Evolutionary conservation across 2,888 invertebrate genomes (phyloP), one percentile per base, ranked within the genome.

Genomic region (Athalia circularis): DNA sequence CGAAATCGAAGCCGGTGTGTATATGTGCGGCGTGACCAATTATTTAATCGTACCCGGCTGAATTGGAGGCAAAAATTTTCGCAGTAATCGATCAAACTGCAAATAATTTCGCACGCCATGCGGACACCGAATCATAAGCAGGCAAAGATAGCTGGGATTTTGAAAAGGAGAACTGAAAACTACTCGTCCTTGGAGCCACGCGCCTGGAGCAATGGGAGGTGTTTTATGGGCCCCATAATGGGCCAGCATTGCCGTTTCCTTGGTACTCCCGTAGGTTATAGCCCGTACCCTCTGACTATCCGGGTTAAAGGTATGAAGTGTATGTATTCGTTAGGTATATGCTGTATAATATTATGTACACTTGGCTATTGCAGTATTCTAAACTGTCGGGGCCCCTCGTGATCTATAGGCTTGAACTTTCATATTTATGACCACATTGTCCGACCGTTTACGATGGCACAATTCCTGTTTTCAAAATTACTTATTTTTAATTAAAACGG

Each of bases 401-500:
- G 80, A 43, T 79, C 65, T 68, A 64, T 77, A 79, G 77, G 65
- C 65, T 48, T 57, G 79, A 87, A 86, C 87, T 87, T 88, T 88
- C 87, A 86, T 88, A 88, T 88, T 88, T 88, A 88, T 85, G 85
- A 86, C 82, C 83, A 79, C 83, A 85, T 86, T 87, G 87, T 85
- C 80, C 79, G 80, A 59, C 80, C 84, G 82, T 88, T 89, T 88
- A 88, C 86, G 86, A 88, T 82, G 82, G 81, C 81, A 87, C 84
- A 88, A 87, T 88, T 85, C 86, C 82, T 87, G 87, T 87, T 88
- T 87, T 85, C 82, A 83, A 88, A 82, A 88, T 87, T 87, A 87
- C 87, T 88, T 87, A 89, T 87, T 87, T 29, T 87, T 87, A 86
- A 87, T 89, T 87, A 87, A 88, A 88, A 86, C 86, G 86, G 79